Evolutionary conservation across 2,797 vertebrate genomes (phyloP).

Genomic region (Macropodus opercularis): DNA sequence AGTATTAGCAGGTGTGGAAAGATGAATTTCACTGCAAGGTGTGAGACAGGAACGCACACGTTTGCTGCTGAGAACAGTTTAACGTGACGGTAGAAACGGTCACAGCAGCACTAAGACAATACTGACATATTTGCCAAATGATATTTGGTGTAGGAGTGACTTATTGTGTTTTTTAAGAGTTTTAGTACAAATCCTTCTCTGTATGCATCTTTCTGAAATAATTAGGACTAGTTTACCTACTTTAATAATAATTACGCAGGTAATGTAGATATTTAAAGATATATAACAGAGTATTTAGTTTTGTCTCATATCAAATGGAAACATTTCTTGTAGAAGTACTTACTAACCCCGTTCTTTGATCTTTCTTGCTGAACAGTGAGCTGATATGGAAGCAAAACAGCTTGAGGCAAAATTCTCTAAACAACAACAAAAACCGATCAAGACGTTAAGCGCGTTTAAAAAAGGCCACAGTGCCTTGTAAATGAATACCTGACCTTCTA

Average conservation of each 20-base stretch:
- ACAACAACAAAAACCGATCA: slow-evolving; percentile 12
- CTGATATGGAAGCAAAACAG: slow-evolving; percentile 11
- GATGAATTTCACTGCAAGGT: no score
- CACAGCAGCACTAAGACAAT: slow-evolving; percentile 21
- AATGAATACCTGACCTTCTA: slow-evolving; percentile 68
- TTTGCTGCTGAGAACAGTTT: background rate
- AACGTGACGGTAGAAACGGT: slow-evolving; percentile 13
- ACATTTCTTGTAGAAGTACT: slow-evolving; percentile 14
- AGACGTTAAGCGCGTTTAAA: slow-evolving; percentile 20
- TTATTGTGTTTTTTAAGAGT: slow-evolving; percentile 18
- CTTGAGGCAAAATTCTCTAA: slow-evolving; percentile 46
- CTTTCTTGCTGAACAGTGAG: slow-evolving; percentile 11
- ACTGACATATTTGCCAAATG: slow-evolving; percentile 65
- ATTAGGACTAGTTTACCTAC: slow-evolving; percentile 24
- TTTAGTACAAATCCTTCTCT: slow-evolving; percentile 50
- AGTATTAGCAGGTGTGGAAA: background rate
- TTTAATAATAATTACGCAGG: slow-evolving; percentile 17
- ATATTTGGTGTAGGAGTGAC: slow-evolving; percentile 44
- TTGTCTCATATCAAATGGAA: slow-evolving; percentile 1
- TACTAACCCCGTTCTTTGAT: slow-evolving; percentile 8
- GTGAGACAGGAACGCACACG: background rate
- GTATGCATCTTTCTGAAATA: slow-evolving; percentile 26
- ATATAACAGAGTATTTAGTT: background rate
- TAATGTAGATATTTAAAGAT: background rate
- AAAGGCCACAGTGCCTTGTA: slow-evolving; percentile 31